phyloP scores from a whole-genome alignment of 2,797 vertebrate genomes.

The Rhincodon typus region DNA sequence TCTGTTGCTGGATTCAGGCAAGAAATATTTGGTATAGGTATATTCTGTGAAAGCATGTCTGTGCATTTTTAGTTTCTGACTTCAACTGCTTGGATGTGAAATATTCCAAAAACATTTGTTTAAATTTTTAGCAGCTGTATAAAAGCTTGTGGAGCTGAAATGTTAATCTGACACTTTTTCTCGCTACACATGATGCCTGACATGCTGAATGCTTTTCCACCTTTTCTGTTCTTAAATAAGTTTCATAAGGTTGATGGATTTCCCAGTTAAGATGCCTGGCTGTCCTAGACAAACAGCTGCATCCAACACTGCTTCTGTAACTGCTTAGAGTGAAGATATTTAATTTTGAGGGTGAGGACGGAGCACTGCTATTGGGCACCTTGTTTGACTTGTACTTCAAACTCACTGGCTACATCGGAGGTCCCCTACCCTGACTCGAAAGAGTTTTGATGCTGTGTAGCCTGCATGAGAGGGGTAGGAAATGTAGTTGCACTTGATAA shows the following conservation, averaged over 20 bases:
- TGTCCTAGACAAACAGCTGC: background rate
- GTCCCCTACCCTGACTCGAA: background rate
- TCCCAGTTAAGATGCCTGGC: slow-evolving; percentile 7
- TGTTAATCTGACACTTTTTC: background rate
- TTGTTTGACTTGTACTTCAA: background rate
- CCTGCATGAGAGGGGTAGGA: background rate
- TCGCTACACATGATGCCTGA: background rate
- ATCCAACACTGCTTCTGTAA: background rate
- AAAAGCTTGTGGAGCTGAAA: background rate
- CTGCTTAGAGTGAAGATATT: background rate
- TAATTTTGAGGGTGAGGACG: background rate
- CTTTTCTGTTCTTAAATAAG: background rate
- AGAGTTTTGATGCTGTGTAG: background rate
- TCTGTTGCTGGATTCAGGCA: background rate
- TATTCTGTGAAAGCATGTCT: background rate
- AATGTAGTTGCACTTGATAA: background rate
- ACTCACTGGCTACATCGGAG: background rate
- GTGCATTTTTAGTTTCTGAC: background rate
- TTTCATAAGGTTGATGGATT: background rate
- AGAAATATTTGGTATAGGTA: background rate
- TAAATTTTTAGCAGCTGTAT: background rate
- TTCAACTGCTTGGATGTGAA: background rate
- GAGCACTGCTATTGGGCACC: background rate
- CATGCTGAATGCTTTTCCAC: background rate
- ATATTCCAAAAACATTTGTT: background rate